Evolutionary conservation across 2,797 vertebrate genomes (phyloP).

Genomic region (Staurois parvus): DNA sequence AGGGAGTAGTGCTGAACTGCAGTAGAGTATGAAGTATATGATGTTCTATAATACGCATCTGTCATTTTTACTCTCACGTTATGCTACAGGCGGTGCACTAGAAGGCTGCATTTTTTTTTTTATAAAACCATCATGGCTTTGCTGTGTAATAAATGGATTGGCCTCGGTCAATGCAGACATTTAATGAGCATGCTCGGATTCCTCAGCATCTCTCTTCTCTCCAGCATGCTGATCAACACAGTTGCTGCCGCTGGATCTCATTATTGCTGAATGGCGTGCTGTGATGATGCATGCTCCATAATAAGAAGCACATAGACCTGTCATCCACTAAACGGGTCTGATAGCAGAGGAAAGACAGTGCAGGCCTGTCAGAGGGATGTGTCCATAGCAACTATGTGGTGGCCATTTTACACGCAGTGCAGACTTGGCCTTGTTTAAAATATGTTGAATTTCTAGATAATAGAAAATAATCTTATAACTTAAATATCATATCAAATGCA

Average conservation of each 20-base stretch:
- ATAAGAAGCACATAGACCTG: constrained; percentile 67
- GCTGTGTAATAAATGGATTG: not conserved
- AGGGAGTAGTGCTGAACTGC: no score
- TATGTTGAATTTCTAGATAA: not conserved
- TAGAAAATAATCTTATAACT: not conserved
- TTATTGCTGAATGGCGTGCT: constrained; percentile 55
- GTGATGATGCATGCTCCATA: constrained; percentile 64
- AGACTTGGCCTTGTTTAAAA: no score
- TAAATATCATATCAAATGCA: no score
- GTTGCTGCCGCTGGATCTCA: constrained; percentile 63
- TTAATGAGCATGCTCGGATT: constrained; percentile 72
- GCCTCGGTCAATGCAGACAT: constrained; percentile 46
- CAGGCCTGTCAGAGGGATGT: constrained; percentile 53
- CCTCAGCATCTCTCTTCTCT: constrained; percentile 68
- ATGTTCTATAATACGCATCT: no score
- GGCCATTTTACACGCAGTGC: constrained; percentile 47
- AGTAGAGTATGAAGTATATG: no score
- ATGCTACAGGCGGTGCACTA: not conserved
- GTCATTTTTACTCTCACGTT: no score
- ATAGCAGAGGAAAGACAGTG: constrained; percentile 54
- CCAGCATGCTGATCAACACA: constrained; percentile 77
- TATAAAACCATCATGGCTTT: constrained; percentile 8
- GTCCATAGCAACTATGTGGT: constrained; percentile 68
- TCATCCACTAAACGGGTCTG: constrained; percentile 63
- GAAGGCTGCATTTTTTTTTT: not conserved